phyloP scores from a whole-genome alignment of 2,888 invertebrate genomes.

The Drosophila quinaria region DNA sequence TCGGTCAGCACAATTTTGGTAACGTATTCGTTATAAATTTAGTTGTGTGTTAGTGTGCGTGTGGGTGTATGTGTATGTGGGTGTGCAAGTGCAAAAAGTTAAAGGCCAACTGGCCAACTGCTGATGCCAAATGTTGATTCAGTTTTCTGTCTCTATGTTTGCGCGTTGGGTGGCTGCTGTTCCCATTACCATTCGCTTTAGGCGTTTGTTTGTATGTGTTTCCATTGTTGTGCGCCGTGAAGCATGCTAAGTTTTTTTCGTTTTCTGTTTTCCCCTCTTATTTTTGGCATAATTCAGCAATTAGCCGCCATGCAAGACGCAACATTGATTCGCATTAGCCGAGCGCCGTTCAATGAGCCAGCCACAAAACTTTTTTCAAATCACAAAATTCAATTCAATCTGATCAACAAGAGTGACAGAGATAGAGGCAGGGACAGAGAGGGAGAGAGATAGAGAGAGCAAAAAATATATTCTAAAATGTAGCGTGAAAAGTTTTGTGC shows the following conservation, averaged over 20 bases:
- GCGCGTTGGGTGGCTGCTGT: conserved; percentile 11
- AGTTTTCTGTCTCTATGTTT: conserved; percentile 6
- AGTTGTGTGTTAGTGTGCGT: conserved; percentile 1
- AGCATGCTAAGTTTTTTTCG: conserved; percentile 42
- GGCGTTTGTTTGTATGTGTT: conserved; percentile 22
- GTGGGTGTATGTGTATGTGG: neutral
- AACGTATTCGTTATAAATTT: conserved; percentile 20
- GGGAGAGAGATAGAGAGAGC: neutral
- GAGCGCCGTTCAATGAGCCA: conserved; percentile 55
- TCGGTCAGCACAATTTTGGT: conserved; percentile 34
- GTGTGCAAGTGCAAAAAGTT: conserved; percentile 34
- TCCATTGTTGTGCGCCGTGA: conserved; percentile 42
- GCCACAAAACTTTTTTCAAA: conserved; percentile 43
- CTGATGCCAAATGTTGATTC: conserved; percentile 43
- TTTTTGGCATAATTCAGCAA: conserved; percentile 67
- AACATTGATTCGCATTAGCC: conserved; percentile 54
- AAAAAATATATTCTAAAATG: conserved; percentile 41
- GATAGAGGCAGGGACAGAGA: conserved; percentile 2
- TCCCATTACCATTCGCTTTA: conserved; percentile 12
- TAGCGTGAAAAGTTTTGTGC: conserved; percentile 62
- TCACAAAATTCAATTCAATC: conserved; percentile 58
- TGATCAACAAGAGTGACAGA: neutral
- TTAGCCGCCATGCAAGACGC: conserved; percentile 55
- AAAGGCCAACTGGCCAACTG: conserved; percentile 34
- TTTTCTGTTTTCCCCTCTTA: conserved; percentile 2